phyloP scores from a whole-genome alignment of 2,113 vertebrate genomes.

The Odontophorus gujanensis region DNA sequence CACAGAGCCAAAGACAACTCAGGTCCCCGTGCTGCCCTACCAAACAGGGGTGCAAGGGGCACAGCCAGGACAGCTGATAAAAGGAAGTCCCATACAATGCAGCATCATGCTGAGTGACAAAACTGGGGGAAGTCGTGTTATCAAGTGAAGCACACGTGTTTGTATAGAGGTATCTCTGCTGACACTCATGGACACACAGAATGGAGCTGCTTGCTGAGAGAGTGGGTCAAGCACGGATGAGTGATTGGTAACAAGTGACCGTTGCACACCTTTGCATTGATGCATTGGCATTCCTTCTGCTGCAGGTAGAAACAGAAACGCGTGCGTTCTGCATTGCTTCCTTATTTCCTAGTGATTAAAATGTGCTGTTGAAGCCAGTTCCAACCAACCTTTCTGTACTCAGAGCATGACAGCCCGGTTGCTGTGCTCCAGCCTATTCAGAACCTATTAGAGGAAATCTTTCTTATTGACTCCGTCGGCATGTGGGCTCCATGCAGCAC shows the following conservation, averaged over 20 bases:
- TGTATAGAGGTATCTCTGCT: accelerated
- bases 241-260: not conserved
- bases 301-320: not conserved
- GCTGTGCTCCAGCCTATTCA: not conserved
- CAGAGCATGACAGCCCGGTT: not conserved
- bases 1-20: not conserved
- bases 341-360: not conserved
- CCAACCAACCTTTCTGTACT: not conserved
- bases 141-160: not conserved
- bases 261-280: accelerated
- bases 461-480: not conserved
- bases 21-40: not conserved
- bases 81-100: not conserved
- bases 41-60: not conserved
- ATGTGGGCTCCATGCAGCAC: not conserved
- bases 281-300: not conserved
- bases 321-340: accelerated
- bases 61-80: not conserved
- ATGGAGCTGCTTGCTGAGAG: not conserved
- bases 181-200: accelerated
- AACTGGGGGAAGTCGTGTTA: not conserved
- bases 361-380: accelerated
- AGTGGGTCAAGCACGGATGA: too few species aligned
- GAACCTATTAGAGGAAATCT: not conserved
- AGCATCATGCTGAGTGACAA: not conserved